phyloP scores from a whole-genome alignment of 2,888 invertebrate species.

The Laspeyria flexula region DNA sequence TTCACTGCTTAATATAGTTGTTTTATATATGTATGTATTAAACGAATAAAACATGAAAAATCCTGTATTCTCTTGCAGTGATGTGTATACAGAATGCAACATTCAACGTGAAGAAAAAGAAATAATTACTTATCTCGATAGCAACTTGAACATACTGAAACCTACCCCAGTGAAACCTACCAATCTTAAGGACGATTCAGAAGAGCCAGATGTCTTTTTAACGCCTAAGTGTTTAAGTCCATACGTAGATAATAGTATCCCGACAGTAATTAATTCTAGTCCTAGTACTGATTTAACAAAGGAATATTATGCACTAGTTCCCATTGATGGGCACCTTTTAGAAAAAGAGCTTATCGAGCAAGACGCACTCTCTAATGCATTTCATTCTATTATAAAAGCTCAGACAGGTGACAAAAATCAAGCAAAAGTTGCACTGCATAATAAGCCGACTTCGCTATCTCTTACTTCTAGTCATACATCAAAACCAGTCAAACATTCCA shows the following conservation, averaged over 20 bases:
- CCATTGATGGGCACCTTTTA: slow-evolving; percentile 70
- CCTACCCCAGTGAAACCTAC: slow-evolving; percentile 41
- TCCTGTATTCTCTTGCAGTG: slow-evolving; percentile 60
- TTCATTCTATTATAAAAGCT: slow-evolving; percentile 76
- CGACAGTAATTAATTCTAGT: slow-evolving; percentile 65
- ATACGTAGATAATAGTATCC: slow-evolving; percentile 57
- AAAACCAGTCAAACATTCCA: slow-evolving; percentile 75
- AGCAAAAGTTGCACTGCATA: slow-evolving; percentile 51
- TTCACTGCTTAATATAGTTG: too few relatives aligned
- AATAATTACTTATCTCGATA: slow-evolving; percentile 74
- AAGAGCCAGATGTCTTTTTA: slow-evolving; percentile 74
- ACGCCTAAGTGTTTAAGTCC: slow-evolving; percentile 79
- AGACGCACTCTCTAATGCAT: slow-evolving; percentile 80
- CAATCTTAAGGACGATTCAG: slow-evolving; percentile 60
- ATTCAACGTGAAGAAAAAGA: slow-evolving; percentile 79
- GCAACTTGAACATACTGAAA: slow-evolving; percentile 54
- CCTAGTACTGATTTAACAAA: slow-evolving; percentile 74
- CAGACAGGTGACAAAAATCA: slow-evolving; percentile 59
- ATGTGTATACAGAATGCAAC: slow-evolving; percentile 81
- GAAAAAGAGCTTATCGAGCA: slow-evolving; percentile 84
- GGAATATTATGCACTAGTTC: slow-evolving; percentile 75
- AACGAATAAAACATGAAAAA: background rate
- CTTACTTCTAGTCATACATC: slow-evolving; percentile 75
- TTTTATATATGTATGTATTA: too few relatives aligned
- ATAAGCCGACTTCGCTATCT: slow-evolving; percentile 71